Evolutionary conservation across 1,140 invertebrate species (phyloP), one percentile per base, ranked within the genome.

Genomic region (Ctenoplectra terminalis): DNA sequence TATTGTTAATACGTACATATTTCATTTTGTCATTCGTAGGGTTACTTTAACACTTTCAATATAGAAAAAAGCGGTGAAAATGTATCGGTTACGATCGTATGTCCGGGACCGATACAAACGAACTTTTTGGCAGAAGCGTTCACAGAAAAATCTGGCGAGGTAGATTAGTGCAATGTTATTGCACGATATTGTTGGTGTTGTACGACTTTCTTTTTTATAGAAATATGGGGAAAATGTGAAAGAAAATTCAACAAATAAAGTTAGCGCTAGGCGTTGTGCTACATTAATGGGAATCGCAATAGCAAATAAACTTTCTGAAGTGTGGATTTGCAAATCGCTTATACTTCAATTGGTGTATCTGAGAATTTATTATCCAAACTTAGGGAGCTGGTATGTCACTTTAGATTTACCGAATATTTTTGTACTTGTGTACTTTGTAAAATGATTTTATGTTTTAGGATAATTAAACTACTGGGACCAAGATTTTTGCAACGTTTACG

Each of bases 71-170:
- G 94, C 0, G 90, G 90, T 0, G 92, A 95, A 66, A 94, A 95
- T 81, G 94, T 97, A 52, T 88, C 94, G n/a, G 94, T 98, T 0
- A 96, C 96, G 0, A 87, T 98, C n/a, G 92, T 97, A 31, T 97
- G 97, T 83, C 97, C 97, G 8, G 97, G 97, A 26, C 96, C 97
- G 20, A 94, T 96, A 50, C 96, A 96, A 89, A 97, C 96, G 0
- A 95, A 96, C 84, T 96, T 98, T 82, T 91, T 97, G n/a, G 84
- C 94, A 66, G 95, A 96, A 90, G 95, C 95, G 85, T 97, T 96
- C 87, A 98, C 97, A 0, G 95, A 94, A 26, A 95, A 94, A 76
- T 76, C 91, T 17, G 96, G 95, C 60, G 92, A 96, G 91, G 96
- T 96, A 93, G 84, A 81, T 73, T 75, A 52, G 23, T 3, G 9